Percentiles rank a stretch among this genome's conserved stretches.
Conservation (phyloP, 2,113 vertebrate genomes). For the Danio rerio region GRCz12tu NC_133186.1:8003501-8004000, state of each 20-base stretch:
- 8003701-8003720: slow-evolving; percentile 10
- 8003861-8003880: neutral
- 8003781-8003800: neutral
- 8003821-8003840: neutral
- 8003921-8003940: no score
- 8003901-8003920: neutral
- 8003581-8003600: slow-evolving; percentile 52
- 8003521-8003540: slow-evolving; percentile 10
- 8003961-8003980: no score
- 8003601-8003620: slow-evolving; percentile 16
- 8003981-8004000: no score
- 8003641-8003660: slow-evolving; percentile 13
- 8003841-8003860: neutral
- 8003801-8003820: neutral
- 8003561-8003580: slow-evolving; percentile 50
- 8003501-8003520: slow-evolving; percentile 54
- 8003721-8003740: slow-evolving; percentile 4
- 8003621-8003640: slow-evolving; percentile 27
- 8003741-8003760: neutral
- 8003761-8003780: neutral
- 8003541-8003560: slow-evolving; percentile 23
- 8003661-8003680: slow-evolving; percentile 34
- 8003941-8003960: no score
- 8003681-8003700: neutral
- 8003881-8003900: neutral